phyloP scores from a whole-genome alignment of 2,113 vertebrate genomes.

The Paradisaea rubra region DNA sequence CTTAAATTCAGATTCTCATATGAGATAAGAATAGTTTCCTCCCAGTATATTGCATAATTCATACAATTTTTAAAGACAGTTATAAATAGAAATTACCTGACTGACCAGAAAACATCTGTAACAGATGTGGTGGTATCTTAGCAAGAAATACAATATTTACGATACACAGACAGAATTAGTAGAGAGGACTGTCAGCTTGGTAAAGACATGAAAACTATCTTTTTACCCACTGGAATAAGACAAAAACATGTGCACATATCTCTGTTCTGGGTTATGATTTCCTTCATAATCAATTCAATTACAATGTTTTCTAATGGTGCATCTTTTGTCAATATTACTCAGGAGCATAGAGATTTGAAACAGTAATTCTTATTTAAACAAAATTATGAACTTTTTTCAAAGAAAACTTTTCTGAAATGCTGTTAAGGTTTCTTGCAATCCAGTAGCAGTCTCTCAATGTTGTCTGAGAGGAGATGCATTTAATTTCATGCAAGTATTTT shows the following conservation, averaged over 20 bases:
- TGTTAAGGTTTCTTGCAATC: neutral
- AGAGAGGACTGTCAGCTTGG: neutral
- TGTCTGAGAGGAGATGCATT: neutral
- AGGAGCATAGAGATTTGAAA: neutral
- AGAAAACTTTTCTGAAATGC: neutral
- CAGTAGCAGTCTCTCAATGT: neutral
- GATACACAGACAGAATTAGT: neutral
- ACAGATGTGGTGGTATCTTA: neutral
- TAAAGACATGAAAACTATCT: neutral
- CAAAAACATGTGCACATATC: accelerated
- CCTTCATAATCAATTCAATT: neutral
- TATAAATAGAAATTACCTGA: neutral
- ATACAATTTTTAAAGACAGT: neutral
- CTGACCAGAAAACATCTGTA: neutral
- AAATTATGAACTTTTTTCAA: neutral
- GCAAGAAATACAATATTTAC: neutral
- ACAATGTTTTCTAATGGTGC: neutral
- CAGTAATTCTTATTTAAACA: neutral
- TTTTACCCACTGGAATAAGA: neutral
- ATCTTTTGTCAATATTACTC: neutral
- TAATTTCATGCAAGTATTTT: neutral
- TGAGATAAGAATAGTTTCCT: neutral
- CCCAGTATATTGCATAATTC: neutral
- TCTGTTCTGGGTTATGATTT: neutral
- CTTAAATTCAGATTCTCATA: neutral